These are phyloP conservation scores for Drosophila villosipedis DNA, from an alignment of 2,888 invertebrate genomes.

Conservation along the genomic window DNA sequence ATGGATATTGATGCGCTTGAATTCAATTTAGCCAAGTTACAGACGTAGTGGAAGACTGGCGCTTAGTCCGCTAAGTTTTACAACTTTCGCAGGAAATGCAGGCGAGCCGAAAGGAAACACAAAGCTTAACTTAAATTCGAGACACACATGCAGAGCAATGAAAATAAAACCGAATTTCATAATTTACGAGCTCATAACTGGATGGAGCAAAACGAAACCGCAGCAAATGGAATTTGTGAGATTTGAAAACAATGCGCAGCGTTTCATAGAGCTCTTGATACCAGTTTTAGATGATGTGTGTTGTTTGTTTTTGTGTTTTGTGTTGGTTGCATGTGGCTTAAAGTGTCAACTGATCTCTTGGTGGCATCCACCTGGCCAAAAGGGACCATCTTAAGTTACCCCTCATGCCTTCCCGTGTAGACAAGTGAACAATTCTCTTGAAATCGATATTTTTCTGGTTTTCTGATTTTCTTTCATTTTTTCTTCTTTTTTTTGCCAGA, in stretches of 20 bases:
- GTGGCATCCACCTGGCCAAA: conserved; percentile 13
- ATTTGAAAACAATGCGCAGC: conserved; percentile 46
- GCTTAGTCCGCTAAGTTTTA: conserved; percentile 52
- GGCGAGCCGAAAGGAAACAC: conserved; percentile 60
- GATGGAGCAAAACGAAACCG: conserved; percentile 58
- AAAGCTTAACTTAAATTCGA: conserved; percentile 62
- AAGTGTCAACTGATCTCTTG: conserved; percentile 39
- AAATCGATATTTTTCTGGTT: conserved; percentile 67
- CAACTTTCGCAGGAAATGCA: conserved; percentile 76
- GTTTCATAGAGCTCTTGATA: conserved; percentile 42
- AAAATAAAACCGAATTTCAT: conserved; percentile 56
- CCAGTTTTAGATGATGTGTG: conserved; percentile 32
- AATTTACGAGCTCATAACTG: conserved; percentile 79
- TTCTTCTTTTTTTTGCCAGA: conserved; percentile 37
- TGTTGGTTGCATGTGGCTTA: conserved; percentile 10
- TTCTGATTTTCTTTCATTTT: conserved; percentile 9
- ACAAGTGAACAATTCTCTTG: conserved; percentile 62
- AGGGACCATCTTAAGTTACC: conserved; percentile 58
- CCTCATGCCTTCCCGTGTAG: conserved; percentile 8
- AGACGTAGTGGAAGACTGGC: conserved; percentile 34
- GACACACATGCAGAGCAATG: conserved; percentile 22
- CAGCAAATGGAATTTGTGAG: conserved; percentile 19
- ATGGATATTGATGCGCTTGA: conserved; percentile 60
- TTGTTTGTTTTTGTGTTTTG: conserved; percentile 30
- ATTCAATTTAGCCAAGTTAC: conserved; percentile 53